Evolutionary conservation across 2,113 vertebrate species (phyloP).

Genomic region (Genyomyrus donnyi): DNA sequence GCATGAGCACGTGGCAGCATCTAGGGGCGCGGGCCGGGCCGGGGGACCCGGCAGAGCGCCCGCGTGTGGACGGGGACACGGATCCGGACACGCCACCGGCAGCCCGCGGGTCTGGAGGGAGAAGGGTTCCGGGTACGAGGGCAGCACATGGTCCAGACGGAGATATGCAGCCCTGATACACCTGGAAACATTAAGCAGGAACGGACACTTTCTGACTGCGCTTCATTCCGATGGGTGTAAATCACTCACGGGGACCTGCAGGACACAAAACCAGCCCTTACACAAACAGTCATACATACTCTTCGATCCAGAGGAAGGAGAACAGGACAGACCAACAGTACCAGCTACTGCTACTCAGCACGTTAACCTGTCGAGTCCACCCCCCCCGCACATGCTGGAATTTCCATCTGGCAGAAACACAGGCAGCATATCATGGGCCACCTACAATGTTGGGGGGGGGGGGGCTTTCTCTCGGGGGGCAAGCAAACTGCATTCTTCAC

Average conservation of each 20-base stretch:
- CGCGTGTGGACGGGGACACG: not conserved
- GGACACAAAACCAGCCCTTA: not conserved
- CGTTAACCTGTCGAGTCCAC: not conserved
- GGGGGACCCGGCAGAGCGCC: too few species aligned
- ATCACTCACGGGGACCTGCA: not conserved
- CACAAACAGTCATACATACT: not conserved
- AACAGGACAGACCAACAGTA: not conserved
- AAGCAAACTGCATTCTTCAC: not conserved
- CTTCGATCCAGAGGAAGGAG: not conserved
- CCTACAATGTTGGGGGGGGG: not conserved
- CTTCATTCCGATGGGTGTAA: not conserved
- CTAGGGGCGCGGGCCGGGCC: not conserved
- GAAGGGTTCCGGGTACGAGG: not conserved
- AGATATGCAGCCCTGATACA: not conserved
- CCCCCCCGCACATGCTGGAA: not conserved
- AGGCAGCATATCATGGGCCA: not conserved
- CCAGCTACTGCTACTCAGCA: not conserved
- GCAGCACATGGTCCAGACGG: not conserved
- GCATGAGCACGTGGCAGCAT: not conserved
- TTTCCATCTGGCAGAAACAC: not conserved
- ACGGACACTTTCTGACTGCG: not conserved
- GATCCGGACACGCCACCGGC: not conserved
- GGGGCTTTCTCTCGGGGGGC: not conserved
- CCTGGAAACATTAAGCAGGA: not conserved
- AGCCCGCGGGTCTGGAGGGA: not conserved